These are phyloP conservation scores for Cacatua alba DNA, from an alignment of 2,113 vertebrate genomes.

Conservation along the genomic window DNA sequence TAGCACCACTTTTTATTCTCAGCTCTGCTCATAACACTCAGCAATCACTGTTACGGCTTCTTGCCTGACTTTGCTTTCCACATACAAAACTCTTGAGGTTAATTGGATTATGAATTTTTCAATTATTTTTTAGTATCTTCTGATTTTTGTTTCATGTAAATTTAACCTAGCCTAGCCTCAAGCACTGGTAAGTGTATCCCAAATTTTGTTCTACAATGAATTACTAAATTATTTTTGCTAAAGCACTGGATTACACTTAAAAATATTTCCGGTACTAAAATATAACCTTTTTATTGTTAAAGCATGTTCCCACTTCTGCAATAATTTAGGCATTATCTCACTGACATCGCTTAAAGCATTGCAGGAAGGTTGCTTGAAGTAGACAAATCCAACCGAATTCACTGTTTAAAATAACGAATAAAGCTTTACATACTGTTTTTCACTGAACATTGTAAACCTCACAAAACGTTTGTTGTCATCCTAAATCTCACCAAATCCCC, in stretches of 20 bases:
- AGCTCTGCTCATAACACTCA: background rate
- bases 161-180: background rate
- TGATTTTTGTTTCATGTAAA: background rate
- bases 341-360: background rate
- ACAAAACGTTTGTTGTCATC: background rate
- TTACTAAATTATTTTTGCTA: background rate
- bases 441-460: background rate
- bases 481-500: background rate
- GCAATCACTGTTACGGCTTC: background rate
- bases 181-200: background rate
- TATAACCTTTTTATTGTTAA: background rate
- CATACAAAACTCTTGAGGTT: background rate
- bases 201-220: background rate
- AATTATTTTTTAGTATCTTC: background rate
- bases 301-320: background rate
- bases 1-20: background rate
- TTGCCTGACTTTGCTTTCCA: background rate
- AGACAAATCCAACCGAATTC: background rate
- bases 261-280: background rate
- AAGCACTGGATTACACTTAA: background rate
- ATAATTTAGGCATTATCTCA: background rate
- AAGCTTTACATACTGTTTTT: background rate
- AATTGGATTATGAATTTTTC: background rate
- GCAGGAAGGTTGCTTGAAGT: background rate
- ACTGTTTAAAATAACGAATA: background rate